Conservation (phyloP, 2,888 invertebrate species). For the Leptinotarsa peninsularis region DNA sequence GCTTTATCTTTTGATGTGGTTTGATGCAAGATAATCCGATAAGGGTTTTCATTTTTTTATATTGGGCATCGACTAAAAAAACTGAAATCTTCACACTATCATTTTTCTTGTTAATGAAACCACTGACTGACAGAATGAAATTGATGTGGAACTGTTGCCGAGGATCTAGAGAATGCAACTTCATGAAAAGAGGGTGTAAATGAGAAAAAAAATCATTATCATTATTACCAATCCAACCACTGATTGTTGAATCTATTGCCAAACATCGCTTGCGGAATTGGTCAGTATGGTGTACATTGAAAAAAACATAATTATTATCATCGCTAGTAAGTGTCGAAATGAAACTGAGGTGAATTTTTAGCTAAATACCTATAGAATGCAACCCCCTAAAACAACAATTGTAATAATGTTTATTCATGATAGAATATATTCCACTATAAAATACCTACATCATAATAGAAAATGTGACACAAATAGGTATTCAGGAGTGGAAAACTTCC, state of each 20-base stretch:
- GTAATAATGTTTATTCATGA: background rate
- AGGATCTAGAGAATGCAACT: background rate
- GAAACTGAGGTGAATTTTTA: background rate
- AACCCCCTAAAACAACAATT: background rate
- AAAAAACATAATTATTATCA: background rate
- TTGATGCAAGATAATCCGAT: background rate
- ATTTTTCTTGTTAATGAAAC: background rate
- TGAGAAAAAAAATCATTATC: background rate
- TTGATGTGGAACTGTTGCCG: background rate
- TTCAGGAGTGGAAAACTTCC: background rate
- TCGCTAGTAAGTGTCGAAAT: background rate
- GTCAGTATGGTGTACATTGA: background rate
- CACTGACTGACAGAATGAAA: background rate
- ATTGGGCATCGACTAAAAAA: background rate
- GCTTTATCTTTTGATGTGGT: constrained; percentile 1
- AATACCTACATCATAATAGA: background rate
- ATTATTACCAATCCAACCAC: background rate
- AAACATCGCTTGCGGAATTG: background rate
- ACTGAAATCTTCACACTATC: background rate
- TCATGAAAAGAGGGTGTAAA: background rate
- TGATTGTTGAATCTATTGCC: background rate
- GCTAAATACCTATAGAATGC: background rate
- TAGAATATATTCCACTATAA: background rate
- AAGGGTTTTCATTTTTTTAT: background rate
- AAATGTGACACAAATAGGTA: background rate